phyloP scores from a whole-genome alignment of 2,888 invertebrate species.

The Ariolimax columbianus region DNA sequence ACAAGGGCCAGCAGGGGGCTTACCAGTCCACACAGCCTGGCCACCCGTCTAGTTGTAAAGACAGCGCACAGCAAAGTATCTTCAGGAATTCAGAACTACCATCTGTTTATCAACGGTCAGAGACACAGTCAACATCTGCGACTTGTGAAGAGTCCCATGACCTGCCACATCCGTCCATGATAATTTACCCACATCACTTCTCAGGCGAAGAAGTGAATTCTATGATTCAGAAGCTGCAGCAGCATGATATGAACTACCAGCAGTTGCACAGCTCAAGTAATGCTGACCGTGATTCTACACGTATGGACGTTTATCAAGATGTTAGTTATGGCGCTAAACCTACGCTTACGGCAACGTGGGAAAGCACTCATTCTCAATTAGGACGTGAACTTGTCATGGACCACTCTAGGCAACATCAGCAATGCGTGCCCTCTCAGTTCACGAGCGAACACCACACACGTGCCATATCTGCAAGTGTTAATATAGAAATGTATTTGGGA shows the following conservation, averaged over 20 bases:
- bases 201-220: constrained; percentile 30
- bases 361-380: background rate
- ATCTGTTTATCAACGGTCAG: background rate
- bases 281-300: background rate
- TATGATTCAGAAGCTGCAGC: background rate
- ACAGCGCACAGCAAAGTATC: background rate
- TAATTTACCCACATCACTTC: constrained; percentile 9
- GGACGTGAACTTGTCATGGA: constrained; percentile 1
- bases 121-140: background rate
- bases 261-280: background rate
- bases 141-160: constrained; percentile 18
- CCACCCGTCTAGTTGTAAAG: background rate
- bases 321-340: background rate
- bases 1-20: background rate
- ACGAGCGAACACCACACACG: background rate
- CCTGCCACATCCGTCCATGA: constrained; percentile 18
- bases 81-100: background rate
- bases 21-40: background rate
- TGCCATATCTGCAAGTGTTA: background rate
- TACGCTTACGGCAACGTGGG: background rate
- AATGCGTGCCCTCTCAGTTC: background rate
- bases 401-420: constrained; percentile 2
- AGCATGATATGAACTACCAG: background rate
- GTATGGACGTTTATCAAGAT: background rate
- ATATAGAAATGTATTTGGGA: background rate